Percentiles rank a stretch among this genome's conserved stretches.
These are phyloP conservation scores for Euleptes europaea DNA, from an alignment of 2,113 vertebrate genomes.

Conservation along the genomic window DNA sequence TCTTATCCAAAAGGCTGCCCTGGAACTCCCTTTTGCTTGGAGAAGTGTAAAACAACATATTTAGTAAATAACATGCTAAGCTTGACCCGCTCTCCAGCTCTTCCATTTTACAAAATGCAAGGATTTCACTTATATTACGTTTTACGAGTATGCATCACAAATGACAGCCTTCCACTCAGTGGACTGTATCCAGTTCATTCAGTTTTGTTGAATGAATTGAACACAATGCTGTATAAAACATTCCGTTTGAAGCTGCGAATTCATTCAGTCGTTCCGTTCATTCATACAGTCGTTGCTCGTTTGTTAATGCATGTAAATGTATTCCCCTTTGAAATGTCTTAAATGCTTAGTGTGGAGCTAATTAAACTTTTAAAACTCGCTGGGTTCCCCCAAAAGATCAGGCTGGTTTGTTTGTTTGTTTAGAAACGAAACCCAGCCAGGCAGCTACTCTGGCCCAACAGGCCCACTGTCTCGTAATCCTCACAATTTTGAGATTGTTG, in stretches of 20 bases:
- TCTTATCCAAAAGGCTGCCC: not conserved
- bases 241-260: not conserved
- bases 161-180: not conserved
- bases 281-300: not conserved
- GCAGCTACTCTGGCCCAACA: not conserved
- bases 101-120: not conserved
- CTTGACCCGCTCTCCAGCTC: not conserved
- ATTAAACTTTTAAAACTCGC: conserved; percentile 5
- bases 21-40: not conserved
- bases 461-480: not conserved
- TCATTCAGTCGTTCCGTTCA: conserved; percentile 10
- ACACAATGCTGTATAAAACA: not conserved
- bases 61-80: not conserved
- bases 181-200: conserved; percentile 9
- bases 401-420: conserved; percentile 4
- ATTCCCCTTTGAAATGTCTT: conserved; percentile 9
- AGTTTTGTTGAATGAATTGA: not conserved
- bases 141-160: not conserved
- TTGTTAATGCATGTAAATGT: conserved; percentile 21
- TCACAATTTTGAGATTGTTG: not conserved
- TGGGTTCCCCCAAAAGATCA: not conserved
- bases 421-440: not conserved
- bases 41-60: not conserved
- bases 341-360: conserved; percentile 11
- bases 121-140: not conserved